Base-by-base conservation (phyloP, 92 coral and sea anemone genomes). In the Epizoanthus rinbou region DNA sequence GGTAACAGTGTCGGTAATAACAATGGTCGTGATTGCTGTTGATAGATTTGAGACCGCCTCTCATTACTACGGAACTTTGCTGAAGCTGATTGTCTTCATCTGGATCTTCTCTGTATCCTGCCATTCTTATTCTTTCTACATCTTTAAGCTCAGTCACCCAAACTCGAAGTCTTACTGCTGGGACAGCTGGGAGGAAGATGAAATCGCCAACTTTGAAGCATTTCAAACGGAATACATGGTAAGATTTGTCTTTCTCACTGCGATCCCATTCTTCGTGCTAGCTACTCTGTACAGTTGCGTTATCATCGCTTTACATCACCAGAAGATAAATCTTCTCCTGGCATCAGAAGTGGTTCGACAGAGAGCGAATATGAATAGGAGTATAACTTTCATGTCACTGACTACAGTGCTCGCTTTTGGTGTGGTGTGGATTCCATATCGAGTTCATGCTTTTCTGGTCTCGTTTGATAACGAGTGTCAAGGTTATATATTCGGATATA, bases 351-450 rank as follows among this genome's bases (percentile, higher is more conserved):
- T 31, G 18, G 56, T 31, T 5, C 68, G 60, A 56, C 65, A 35
- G 41, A 75, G 81, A 75, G 45, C 45, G 11, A 75, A 57, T 56
- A 75, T 5, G 41, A 75, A 58, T 14, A 60, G 23, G n/a, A 57
- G 19, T 6, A n/a, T 75, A 8, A 57, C 67, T 8, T 9, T 75
- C 18, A 75, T 75, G 81, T 58, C 81, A 18, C 75, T 71, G 22
- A 47, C 81, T 5, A 5, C 35, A 25, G 81, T 75, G 16, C 54
- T 75, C 25, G 68, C 31, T 58, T 75, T 57, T 17, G 81, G 31
- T 8, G 68, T 58, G 0, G 81, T 75, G 0, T 75, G 81, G 68
- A 45, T 43, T 65, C 81, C 81, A 75, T 75, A 33, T 57, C 60
- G 81, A 66, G 13, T 58, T 15, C n/a, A 47, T 75, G 21, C 28